Conservation (phyloP, 2,797 vertebrate genomes). For the Sebastes aleutianus region DNA sequence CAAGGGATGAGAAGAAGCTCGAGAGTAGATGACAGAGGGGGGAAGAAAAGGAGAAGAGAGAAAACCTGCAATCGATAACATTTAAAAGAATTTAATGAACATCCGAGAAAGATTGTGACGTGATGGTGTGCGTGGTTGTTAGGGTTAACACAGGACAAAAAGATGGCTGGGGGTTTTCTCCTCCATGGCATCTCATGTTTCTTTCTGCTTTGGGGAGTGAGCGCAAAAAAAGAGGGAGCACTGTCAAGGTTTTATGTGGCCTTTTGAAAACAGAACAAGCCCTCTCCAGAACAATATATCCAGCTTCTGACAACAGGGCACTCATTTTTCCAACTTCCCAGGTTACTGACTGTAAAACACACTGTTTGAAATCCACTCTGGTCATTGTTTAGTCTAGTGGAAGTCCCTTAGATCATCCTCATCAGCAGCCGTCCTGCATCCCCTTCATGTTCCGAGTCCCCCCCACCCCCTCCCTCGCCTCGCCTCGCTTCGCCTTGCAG, state of each 20-base stretch:
- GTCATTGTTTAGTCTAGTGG: constrained; percentile 81
- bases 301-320: constrained; percentile 65
- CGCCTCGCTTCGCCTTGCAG: neutral
- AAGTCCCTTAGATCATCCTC: constrained; percentile 76
- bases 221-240: constrained; percentile 62
- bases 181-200: constrained; percentile 77
- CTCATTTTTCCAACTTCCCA: constrained; percentile 68
- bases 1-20: constrained; percentile 58
- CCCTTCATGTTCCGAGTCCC: constrained; percentile 53
- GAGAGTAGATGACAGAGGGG: constrained; percentile 45
- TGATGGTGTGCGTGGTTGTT: constrained; percentile 23
- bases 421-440: constrained; percentile 61
- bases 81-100: constrained; percentile 46
- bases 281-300: constrained; percentile 75
- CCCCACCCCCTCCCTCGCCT: neutral
- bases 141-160: constrained; percentile 61
- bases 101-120: constrained; percentile 35
- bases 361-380: constrained; percentile 75
- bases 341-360: constrained; percentile 67
- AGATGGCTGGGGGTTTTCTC: constrained; percentile 62
- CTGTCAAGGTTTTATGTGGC: constrained; percentile 76
- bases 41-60: neutral
- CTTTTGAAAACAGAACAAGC: constrained; percentile 79
- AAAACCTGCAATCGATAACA: constrained; percentile 36
- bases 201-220: constrained; percentile 68